Evolutionary conservation across 1,140 invertebrate species (phyloP).

Genomic region (Portunus trituberculatus): DNA sequence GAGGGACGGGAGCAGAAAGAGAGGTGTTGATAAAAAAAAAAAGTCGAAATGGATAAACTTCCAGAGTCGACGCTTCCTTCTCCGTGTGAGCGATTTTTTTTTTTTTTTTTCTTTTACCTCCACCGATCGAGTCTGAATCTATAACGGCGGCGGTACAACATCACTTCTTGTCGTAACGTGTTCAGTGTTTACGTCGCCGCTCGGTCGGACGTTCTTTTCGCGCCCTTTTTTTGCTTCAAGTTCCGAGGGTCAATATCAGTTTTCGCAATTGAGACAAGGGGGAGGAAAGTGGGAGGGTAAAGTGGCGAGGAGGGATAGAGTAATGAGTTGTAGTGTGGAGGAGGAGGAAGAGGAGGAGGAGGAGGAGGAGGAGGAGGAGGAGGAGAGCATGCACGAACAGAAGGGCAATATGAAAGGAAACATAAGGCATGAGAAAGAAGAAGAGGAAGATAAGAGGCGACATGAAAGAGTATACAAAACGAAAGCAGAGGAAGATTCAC

Average conservation of each 20-base stretch:
- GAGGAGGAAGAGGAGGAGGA: constrained; percentile 36
- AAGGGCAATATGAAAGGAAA: constrained; percentile 23
- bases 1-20: background rate
- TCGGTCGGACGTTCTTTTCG: background rate
- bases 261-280: background rate
- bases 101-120: too few relatives aligned
- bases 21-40: background rate
- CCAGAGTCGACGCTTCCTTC: background rate
- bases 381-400: background rate
- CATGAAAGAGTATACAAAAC: background rate
- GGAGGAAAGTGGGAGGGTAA: background rate
- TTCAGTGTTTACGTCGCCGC: background rate
- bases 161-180: background rate
- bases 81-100: background rate
- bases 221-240: background rate
- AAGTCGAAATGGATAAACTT: background rate
- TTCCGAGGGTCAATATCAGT: background rate
- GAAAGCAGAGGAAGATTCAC: background rate
- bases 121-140: background rate
- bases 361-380: background rate
- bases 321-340: background rate
- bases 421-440: background rate
- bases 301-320: background rate
- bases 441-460: constrained; percentile 1
- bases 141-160: too few relatives aligned